These are phyloP conservation scores for Drosophila sechellia DNA, from an alignment of 1,140 invertebrate species.

Conservation along the genomic window DNA sequence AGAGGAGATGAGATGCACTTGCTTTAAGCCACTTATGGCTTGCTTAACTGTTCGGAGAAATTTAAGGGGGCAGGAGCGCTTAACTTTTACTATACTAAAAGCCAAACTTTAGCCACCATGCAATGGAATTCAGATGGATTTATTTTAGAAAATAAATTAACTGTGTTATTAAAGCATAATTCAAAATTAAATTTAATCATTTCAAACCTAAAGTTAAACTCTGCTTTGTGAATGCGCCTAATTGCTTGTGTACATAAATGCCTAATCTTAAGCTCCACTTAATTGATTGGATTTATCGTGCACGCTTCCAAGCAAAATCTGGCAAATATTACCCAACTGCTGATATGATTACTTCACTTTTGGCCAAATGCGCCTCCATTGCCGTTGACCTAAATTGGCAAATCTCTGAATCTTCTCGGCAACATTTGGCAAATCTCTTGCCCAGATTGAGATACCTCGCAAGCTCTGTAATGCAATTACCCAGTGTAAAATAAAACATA, in stretches of 20 bases:
- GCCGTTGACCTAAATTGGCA: slow-evolving; percentile 47
- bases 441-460: slow-evolving; percentile 13
- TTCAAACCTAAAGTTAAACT: neutral
- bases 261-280: neutral
- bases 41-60: slow-evolving; percentile 21
- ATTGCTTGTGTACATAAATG: slow-evolving; percentile 6
- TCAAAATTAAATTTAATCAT: neutral
- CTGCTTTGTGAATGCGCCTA: neutral
- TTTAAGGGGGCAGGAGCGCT: neutral
- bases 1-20: slow-evolving; percentile 22
- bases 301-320: neutral
- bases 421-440: slow-evolving; percentile 51
- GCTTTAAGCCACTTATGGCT: slow-evolving; percentile 18
- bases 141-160: too few species aligned
- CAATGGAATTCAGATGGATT: neutral
- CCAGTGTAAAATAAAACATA: slow-evolving; percentile 33
- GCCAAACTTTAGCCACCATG: neutral
- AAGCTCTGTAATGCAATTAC: slow-evolving; percentile 55
- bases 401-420: slow-evolving; percentile 44
- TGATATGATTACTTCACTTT: slow-evolving; percentile 26
- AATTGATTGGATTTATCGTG: slow-evolving; percentile 27
- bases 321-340: slow-evolving; percentile 19
- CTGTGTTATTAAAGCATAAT: too few species aligned
- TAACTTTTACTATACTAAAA: neutral
- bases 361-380: slow-evolving; percentile 21